Base-by-base conservation (phyloP, 2,797 vertebrate species). In the Aulostomus chinensis region DNA sequence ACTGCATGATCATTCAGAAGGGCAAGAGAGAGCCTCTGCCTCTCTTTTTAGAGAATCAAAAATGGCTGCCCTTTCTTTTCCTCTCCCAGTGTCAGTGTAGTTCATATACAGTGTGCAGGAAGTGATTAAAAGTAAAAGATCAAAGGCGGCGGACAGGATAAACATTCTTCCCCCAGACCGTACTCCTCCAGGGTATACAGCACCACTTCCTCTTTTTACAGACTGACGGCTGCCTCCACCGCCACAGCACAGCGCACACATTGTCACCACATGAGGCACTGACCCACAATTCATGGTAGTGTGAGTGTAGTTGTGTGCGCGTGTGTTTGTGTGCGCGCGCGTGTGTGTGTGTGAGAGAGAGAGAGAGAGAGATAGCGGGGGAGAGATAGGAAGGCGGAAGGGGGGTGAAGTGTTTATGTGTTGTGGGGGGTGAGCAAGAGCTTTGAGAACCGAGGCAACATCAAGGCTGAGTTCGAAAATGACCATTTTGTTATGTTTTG, bases 61-160 rank as follows among this genome's bases (percentile, higher is more conserved):
- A 68, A 86, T 81, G 81, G 68, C 69, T 20, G 14, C 42, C 26
- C 48, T 20, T 40, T 29, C 43, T 30, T 58, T 58, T 56, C 54
- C 37, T 43, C 20, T 40, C 38, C 54, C 40, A 24, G 47, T 78
- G 70, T 68, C 63, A 68, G 22, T 51, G 71, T 73, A 76, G 88
- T 91, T 92, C 90, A 91, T 83, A 80, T 91, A 89, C 88, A 91
- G 90, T 85, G 79, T 87, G 84, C 90, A 92, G 92, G 92, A 93
- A 92, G 90, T 90, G 83, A 92, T 93, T 93, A 93, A 90, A 85
- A 88, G 89, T 83, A 81, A 79, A 83, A 92, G 88, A 93, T 93
- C 86, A 93, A 93, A 93, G 86, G 82, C 67, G 22, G 79, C 59
- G 87, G 88, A 90, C 88, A 89, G 89, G 90, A 91, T 92, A 92